Evolutionary conservation across 1,140 invertebrate genomes (phyloP).

Genomic region (Cherax destructor): DNA sequence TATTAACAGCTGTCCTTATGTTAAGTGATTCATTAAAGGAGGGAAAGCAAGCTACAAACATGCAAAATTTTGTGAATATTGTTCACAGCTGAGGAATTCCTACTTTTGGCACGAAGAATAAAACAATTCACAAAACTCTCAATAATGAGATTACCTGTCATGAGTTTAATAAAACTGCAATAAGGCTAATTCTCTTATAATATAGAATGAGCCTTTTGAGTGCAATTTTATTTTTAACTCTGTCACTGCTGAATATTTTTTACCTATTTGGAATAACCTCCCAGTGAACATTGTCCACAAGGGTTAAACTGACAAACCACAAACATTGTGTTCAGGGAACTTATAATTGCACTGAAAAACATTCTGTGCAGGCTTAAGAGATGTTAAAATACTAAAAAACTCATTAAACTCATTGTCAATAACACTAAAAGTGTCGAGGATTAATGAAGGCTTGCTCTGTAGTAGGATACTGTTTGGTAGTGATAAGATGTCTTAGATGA

Average conservation of each 20-base stretch:
- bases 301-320: slow-evolving; percentile 18
- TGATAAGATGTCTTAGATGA: too few relatives aligned
- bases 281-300: slow-evolving; percentile 53
- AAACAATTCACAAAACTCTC: background rate
- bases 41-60: slow-evolving; percentile 67
- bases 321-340: slow-evolving; percentile 43
- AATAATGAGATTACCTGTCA: background rate
- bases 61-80: slow-evolving; percentile 39
- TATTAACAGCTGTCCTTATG: slow-evolving; percentile 66
- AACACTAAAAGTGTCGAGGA: too few relatives aligned
- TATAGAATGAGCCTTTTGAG: background rate
- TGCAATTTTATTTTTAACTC: background rate
- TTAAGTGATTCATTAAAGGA: slow-evolving; percentile 55
- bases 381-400: background rate
- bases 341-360: background rate
- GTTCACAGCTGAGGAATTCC: slow-evolving; percentile 52
- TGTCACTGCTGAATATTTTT: background rate
- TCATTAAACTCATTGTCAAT: too few relatives aligned
- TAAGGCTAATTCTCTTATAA: background rate
- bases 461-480: too few relatives aligned
- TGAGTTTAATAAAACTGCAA: background rate
- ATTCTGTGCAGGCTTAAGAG: background rate
- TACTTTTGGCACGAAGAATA: background rate
- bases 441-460: too few relatives aligned
- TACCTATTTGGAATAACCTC: slow-evolving; percentile 24